Conservation (phyloP, 2,797 vertebrate species). For the Lithobates pipiens region DNA sequence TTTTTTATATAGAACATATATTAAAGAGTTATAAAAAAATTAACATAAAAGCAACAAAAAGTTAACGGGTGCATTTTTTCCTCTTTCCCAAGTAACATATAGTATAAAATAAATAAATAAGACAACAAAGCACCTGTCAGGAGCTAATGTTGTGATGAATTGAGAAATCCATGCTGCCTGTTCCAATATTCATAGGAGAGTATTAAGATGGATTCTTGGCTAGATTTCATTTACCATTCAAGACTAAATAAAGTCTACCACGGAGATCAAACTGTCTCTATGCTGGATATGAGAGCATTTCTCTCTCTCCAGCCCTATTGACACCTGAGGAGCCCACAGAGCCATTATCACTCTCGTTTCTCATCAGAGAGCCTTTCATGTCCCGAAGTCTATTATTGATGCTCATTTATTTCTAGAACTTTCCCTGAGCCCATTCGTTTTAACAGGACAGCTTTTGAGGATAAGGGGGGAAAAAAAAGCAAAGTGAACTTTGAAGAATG, state of each 20-base stretch:
- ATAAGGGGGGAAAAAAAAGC: slow-evolving; percentile 65
- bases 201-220: slow-evolving; percentile 59
- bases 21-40: neutral
- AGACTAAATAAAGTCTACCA: slow-evolving; percentile 59
- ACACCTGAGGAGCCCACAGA: slow-evolving; percentile 70
- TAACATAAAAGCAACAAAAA: neutral
- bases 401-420: slow-evolving; percentile 65
- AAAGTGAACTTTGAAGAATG: slow-evolving; percentile 68
- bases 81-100: slow-evolving; percentile 53
- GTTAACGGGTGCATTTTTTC: neutral
- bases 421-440: slow-evolving; percentile 68
- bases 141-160: slow-evolving; percentile 56
- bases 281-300: slow-evolving; percentile 19
- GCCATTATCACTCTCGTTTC: slow-evolving; percentile 65
- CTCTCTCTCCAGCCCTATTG: slow-evolving; percentile 65
- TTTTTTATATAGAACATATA: too few species aligned
- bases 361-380: slow-evolving; percentile 70
- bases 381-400: slow-evolving; percentile 67
- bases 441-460: slow-evolving; percentile 68
- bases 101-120: slow-evolving; percentile 53
- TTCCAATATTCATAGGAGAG: slow-evolving; percentile 57
- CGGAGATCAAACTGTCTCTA: slow-evolving; percentile 62
- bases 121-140: slow-evolving; percentile 52
- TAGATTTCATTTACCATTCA: slow-evolving; percentile 59
- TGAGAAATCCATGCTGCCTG: slow-evolving; percentile 8